Conservation (phyloP, 2,888 invertebrate species). For the Scaptodrosophila latifasciaeformis region DNA sequence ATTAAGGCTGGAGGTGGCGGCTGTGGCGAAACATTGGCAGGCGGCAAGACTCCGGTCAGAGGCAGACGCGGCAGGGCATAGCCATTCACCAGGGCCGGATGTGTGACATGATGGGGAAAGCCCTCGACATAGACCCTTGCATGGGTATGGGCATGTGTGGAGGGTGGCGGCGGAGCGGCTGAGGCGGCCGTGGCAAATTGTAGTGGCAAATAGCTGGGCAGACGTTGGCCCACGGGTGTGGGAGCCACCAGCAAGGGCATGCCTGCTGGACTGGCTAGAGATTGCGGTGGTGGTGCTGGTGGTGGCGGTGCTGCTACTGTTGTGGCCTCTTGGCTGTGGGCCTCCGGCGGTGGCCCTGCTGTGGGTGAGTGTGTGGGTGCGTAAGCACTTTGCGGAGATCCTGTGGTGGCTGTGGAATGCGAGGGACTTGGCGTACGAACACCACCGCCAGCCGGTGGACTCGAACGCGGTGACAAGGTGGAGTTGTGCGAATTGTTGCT, state of each 20-base stretch:
- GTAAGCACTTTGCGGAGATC: conserved; percentile 68
- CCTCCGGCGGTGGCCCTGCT: conserved; percentile 21
- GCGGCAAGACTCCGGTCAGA: conserved; percentile 50
- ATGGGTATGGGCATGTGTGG: conserved; percentile 27
- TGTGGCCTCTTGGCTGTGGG: conserved; percentile 6
- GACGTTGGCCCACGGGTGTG: conserved; percentile 35
- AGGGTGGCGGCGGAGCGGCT: conserved; percentile 29
- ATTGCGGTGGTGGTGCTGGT: conserved; percentile 22
- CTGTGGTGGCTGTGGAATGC: conserved; percentile 60
- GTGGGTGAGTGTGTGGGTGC: conserved; percentile 57
- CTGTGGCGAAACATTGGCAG: conserved; percentile 35
- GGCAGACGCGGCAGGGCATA: conserved; percentile 67
- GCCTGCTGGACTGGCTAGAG: conserved; percentile 11
- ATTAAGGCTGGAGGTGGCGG: conserved; percentile 24
- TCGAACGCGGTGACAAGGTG: conserved; percentile 56
- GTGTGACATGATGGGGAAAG: conserved; percentile 35
- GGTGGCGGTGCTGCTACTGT: conserved; percentile 29
- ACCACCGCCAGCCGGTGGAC: conserved; percentile 41
- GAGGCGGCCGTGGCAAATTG: conserved; percentile 28
- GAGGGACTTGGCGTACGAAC: conserved; percentile 58
- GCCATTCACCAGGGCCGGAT: conserved; percentile 48
- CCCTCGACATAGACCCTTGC: conserved; percentile 13
- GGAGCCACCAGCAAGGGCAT: conserved; percentile 61
- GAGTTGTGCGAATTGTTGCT: conserved; percentile 68
- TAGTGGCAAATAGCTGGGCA: conserved; percentile 21